These are phyloP conservation scores for Hermaeophaga mercurialis DNA, from an alignment of 2,888 invertebrate genomes.

Conservation along the genomic window DNA sequence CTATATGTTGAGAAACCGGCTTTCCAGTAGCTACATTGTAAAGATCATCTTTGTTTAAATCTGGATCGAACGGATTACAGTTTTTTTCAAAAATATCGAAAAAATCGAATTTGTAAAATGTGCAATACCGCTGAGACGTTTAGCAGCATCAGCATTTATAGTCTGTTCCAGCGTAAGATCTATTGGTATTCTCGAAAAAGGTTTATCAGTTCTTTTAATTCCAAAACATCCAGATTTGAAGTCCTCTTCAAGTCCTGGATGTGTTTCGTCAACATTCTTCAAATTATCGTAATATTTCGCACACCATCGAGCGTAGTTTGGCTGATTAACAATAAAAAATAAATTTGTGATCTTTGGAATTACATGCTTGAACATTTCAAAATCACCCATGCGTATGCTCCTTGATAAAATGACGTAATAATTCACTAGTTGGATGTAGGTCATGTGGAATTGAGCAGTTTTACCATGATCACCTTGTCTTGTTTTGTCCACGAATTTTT, in stretches of 20 bases:
- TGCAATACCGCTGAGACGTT: constrained; percentile 9
- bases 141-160: constrained; percentile 44
- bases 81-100: too few species aligned
- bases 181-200: constrained; percentile 29
- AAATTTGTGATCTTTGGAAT: constrained; percentile 34
- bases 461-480: constrained; percentile 12
- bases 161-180: constrained; percentile 42
- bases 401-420: constrained; percentile 41
- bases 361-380: constrained; percentile 38
- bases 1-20: too few species aligned
- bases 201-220: constrained; percentile 31
- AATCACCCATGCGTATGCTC: constrained; percentile 46
- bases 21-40: too few species aligned
- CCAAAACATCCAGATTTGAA: constrained; percentile 30
- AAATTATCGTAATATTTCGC: constrained; percentile 35
- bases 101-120: constrained; percentile 28
- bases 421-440: constrained; percentile 42
- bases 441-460: constrained; percentile 36
- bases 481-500: too few species aligned
- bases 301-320: constrained; percentile 33
- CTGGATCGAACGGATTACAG: too few species aligned
- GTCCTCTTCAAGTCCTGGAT: constrained; percentile 24
- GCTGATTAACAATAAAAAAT: constrained; percentile 30
- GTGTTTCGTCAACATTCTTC: constrained; percentile 17
- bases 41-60: too few species aligned